phyloP scores from a whole-genome alignment of 2,888 invertebrate species.

The Rhaphigaster nebulosa region DNA sequence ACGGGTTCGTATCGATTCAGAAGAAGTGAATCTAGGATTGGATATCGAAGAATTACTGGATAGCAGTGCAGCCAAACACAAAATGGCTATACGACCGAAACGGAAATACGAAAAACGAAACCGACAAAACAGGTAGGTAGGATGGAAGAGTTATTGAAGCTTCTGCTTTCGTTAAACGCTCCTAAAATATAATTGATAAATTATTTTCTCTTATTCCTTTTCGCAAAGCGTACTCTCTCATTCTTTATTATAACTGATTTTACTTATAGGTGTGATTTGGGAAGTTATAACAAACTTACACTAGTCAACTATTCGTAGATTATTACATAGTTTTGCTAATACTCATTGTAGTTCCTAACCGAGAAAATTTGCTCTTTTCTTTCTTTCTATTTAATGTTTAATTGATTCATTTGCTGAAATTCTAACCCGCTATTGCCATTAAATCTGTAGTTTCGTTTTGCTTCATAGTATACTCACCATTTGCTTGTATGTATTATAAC shows the following conservation, averaged over 20 bases:
- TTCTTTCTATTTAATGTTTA: neutral
- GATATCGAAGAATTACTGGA: slow-evolving; percentile 75
- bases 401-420: neutral
- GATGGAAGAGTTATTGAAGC: slow-evolving; percentile 39
- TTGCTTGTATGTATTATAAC: neutral
- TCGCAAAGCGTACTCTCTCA: neutral
- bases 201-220: neutral
- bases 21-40: slow-evolving; percentile 67
- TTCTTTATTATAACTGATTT: neutral
- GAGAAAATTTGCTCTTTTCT: neutral
- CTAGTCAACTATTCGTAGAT: neutral
- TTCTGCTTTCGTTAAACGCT: slow-evolving; percentile 33
- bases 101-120: slow-evolving; percentile 72
- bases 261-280: neutral
- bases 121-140: slow-evolving; percentile 58
- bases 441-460: neutral
- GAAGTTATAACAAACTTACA: neutral
- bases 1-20: slow-evolving; percentile 58
- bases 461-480: neutral
- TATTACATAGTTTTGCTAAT: neutral
- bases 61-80: slow-evolving; percentile 81
- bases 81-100: slow-evolving; percentile 80
- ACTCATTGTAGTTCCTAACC: neutral
- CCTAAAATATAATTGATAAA: neutral
- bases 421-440: neutral